These are phyloP conservation scores for Cecropterus lyciades DNA, from an alignment of 1,140 invertebrate species.

Conservation along the genomic window DNA sequence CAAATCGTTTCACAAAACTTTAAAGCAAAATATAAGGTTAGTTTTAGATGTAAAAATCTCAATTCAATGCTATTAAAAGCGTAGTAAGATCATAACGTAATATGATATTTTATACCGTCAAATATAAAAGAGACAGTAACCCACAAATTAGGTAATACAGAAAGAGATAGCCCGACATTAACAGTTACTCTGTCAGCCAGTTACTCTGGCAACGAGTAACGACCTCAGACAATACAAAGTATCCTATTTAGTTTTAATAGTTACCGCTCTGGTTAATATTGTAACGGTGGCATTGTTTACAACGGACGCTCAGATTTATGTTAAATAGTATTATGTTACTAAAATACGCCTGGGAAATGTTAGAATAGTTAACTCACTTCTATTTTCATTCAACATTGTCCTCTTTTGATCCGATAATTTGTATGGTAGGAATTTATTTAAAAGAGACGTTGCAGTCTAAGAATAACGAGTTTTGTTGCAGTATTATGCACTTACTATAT, in stretches of 20 bases:
- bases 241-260: conserved; percentile 38
- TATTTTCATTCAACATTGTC: background rate
- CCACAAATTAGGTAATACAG: background rate
- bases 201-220: conserved; percentile 39
- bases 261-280: conserved; percentile 52
- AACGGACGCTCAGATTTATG: background rate
- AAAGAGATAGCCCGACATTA: background rate
- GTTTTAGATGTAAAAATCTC: too few relatives aligned
- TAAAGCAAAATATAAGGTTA: too few relatives aligned
- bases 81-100: too few relatives aligned
- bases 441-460: too few relatives aligned
- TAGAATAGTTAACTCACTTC: too few relatives aligned
- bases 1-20: too few relatives aligned
- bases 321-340: conserved; percentile 1
- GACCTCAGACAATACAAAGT: conserved; percentile 47
- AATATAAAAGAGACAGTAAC: background rate
- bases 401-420: too few relatives aligned
- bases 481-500: too few relatives aligned
- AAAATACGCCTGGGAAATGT: too few relatives aligned
- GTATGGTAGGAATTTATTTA: too few relatives aligned
- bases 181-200: conserved; percentile 37
- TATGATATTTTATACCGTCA: background rate
- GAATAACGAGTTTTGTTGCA: too few relatives aligned
- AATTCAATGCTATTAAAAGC: too few relatives aligned
- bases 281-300: conserved; percentile 32